Conservation (phyloP, 2,113 vertebrate species). For the Brachyistius frenatus region DNA sequence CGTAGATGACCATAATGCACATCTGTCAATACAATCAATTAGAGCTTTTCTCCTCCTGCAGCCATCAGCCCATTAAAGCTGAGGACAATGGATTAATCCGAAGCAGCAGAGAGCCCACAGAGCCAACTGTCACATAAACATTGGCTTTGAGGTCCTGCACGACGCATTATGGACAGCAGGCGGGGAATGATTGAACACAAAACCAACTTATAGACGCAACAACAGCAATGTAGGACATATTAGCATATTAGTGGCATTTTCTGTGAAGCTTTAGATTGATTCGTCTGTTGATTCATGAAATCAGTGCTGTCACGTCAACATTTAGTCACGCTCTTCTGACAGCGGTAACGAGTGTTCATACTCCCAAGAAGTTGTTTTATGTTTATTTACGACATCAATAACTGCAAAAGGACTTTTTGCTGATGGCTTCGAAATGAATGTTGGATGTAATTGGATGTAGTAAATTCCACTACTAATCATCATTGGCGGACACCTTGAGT, state of each 20-base stretch:
- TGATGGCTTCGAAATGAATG: slow-evolving; percentile 63
- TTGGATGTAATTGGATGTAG: slow-evolving; percentile 11
- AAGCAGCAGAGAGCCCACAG: slow-evolving; percentile 36
- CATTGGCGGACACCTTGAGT: not conserved
- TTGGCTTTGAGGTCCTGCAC: slow-evolving; percentile 28
- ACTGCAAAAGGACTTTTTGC: slow-evolving; percentile 55
- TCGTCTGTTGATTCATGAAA: slow-evolving; percentile 48
- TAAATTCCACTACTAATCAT: slow-evolving; percentile 36
- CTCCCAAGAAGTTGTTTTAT: slow-evolving; percentile 28
- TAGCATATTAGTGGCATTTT: slow-evolving; percentile 44
- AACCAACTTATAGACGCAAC: slow-evolving; percentile 17
- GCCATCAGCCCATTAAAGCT: slow-evolving; percentile 70
- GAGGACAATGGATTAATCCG: slow-evolving; percentile 69
- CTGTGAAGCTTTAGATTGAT: slow-evolving; percentile 41
- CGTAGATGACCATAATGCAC: slow-evolving; percentile 55
- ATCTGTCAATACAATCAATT: slow-evolving; percentile 70
- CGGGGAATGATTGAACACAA: slow-evolving; percentile 24
- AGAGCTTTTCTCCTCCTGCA: slow-evolving; percentile 44
- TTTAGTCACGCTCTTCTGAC: slow-evolving; percentile 40
- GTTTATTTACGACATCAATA: slow-evolving; percentile 65
- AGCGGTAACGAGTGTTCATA: slow-evolving; percentile 39
- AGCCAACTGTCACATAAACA: slow-evolving; percentile 53
- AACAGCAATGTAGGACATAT: slow-evolving; percentile 37
- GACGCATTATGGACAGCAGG: slow-evolving; percentile 41
- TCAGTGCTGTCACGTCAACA: slow-evolving; percentile 21